phyloP scores from a whole-genome alignment of 2,797 vertebrate species.

The Sphaeramia orbicularis region DNA sequence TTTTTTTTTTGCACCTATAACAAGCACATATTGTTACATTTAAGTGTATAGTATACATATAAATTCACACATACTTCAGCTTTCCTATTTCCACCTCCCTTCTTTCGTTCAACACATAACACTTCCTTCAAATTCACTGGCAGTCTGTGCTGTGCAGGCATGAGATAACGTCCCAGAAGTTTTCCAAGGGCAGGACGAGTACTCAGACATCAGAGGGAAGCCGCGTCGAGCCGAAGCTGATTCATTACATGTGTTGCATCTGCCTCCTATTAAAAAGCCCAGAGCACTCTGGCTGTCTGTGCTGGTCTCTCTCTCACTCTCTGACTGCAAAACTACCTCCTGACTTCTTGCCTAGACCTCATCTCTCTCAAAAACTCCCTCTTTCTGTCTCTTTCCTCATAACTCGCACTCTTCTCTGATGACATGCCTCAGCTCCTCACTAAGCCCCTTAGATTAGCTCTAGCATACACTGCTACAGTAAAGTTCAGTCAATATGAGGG shows the following conservation, averaged over 20 bases:
- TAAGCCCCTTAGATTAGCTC: slow-evolving; percentile 17
- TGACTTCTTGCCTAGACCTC: slow-evolving; percentile 54
- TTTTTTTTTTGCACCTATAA: slow-evolving; percentile 1
- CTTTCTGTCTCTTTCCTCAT: slow-evolving; percentile 48
- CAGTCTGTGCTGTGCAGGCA: slow-evolving; percentile 78
- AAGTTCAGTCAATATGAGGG: slow-evolving; percentile 22
- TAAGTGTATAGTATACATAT: neutral
- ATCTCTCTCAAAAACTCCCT: slow-evolving; percentile 41
- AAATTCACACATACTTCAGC: slow-evolving; percentile 34
- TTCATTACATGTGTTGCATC: slow-evolving; percentile 87
- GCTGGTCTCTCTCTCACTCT: slow-evolving; percentile 56
- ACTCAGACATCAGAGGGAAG: slow-evolving; percentile 89
- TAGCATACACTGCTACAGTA: slow-evolving; percentile 1
- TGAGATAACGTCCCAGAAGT: slow-evolving; percentile 87
- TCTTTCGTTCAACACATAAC: slow-evolving; percentile 65
- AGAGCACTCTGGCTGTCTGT: slow-evolving; percentile 71
- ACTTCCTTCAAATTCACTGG: slow-evolving; percentile 70
- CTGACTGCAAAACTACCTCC: slow-evolving; percentile 70
- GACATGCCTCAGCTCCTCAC: slow-evolving; percentile 22
- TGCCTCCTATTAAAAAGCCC: slow-evolving; percentile 82
- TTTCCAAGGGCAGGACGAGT: slow-evolving; percentile 88
- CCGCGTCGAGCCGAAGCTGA: slow-evolving; percentile 83
- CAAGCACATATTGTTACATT: slow-evolving; percentile 11
- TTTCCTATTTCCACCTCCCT: slow-evolving; percentile 35
- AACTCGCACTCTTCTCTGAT: slow-evolving; percentile 48